Conservation (phyloP, 2,113 vertebrate species). For the Procapra przewalskii region DNA sequence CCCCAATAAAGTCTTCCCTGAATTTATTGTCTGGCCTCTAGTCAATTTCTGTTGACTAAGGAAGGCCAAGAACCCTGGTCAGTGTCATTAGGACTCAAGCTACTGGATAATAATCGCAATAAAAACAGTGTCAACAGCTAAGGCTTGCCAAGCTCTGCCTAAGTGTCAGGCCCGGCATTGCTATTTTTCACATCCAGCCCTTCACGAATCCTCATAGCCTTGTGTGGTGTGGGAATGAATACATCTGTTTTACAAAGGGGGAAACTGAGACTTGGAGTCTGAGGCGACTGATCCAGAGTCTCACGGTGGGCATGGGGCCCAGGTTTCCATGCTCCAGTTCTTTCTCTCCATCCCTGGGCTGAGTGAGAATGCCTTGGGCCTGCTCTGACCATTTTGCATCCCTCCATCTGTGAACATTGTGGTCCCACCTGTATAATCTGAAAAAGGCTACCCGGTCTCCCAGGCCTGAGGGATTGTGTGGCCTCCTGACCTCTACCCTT, state of each 20-base stretch:
- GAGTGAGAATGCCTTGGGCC: accelerated
- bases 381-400: not conserved
- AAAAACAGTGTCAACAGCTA: not conserved
- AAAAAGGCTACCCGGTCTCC: not conserved
- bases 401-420: not conserved
- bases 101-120: not conserved
- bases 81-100: not conserved
- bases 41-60: not conserved
- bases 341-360: not conserved
- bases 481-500: not conserved
- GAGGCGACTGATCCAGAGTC: accelerated
- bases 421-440: not conserved
- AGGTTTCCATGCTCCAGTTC: accelerated
- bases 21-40: not conserved
- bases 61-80: not conserved
- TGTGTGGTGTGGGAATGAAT: not conserved
- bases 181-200: not conserved
- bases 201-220: not conserved
- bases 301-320: not conserved
- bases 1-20: not conserved
- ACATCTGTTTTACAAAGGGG: not conserved
- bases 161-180: accelerated
- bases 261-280: not conserved
- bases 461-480: not conserved
- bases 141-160: not conserved